Evolutionary conservation across 2,797 vertebrate species (phyloP).

Genomic region (Poeciliopsis presidionis): DNA sequence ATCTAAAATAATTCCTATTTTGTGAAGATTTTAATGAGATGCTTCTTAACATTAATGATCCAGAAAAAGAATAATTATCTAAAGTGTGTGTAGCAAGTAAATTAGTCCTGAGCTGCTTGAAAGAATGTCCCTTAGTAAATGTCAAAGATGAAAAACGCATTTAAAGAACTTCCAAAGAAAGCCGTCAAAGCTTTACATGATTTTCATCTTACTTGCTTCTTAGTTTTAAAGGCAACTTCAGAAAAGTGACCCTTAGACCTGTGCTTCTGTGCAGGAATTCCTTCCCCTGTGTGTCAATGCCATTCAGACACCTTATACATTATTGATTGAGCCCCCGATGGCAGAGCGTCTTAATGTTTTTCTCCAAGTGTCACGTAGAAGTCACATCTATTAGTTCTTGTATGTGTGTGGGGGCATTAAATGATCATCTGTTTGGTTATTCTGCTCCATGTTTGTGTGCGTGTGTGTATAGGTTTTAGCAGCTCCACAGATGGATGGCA

Average conservation of each 20-base stretch:
- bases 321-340: slow-evolving; percentile 64
- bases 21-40: not conserved
- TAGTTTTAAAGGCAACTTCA: slow-evolving; percentile 24
- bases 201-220: slow-evolving; percentile 7
- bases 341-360: slow-evolving; percentile 51
- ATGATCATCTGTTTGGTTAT: slow-evolving; percentile 49
- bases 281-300: slow-evolving; percentile 28
- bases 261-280: not conserved
- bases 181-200: slow-evolving; percentile 12
- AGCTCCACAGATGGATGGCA: slow-evolving; percentile 62
- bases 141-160: not conserved
- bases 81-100: not conserved
- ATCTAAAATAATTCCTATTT: not conserved
- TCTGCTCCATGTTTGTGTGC: slow-evolving; percentile 17
- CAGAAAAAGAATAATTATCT: not conserved
- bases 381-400: slow-evolving; percentile 62
- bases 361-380: slow-evolving; percentile 56
- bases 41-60: not conserved
- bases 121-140: not conserved
- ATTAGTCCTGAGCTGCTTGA: not conserved
- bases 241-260: slow-evolving; percentile 29
- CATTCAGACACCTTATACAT: slow-evolving; percentile 55
- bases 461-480: slow-evolving; percentile 15
- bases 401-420: slow-evolving; percentile 51
- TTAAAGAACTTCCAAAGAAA: not conserved